phyloP scores from a whole-genome alignment of 1,140 invertebrate species.

The Mactra quadrangularis region DNA sequence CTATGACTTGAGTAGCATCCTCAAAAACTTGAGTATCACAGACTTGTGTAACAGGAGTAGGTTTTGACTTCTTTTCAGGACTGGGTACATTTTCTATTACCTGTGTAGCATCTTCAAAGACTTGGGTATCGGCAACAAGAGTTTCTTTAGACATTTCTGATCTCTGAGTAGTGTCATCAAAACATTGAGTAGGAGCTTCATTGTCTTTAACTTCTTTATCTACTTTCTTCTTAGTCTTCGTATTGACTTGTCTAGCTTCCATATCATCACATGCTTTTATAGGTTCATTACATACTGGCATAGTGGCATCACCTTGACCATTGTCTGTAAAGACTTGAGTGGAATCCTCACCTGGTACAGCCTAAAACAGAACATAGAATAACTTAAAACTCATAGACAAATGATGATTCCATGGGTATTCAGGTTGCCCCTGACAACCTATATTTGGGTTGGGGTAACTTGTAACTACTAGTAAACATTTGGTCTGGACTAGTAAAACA shows the following conservation, averaged over 20 bases:
- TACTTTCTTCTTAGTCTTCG: not conserved
- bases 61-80: no score
- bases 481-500: no score
- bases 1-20: constrained; percentile 22
- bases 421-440: no score
- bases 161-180: constrained; percentile 9
- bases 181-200: constrained; percentile 45
- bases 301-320: constrained; percentile 40
- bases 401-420: no score
- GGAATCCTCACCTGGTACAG: constrained; percentile 36
- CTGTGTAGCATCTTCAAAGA: constrained; percentile 13
- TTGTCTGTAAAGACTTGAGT: constrained; percentile 26
- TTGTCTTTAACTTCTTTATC: constrained; percentile 19
- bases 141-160: not conserved
- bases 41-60: no score
- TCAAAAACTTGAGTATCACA: no score
- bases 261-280: constrained; percentile 60
- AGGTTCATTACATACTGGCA: constrained; percentile 41
- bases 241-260: not conserved
- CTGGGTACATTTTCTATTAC: not conserved
- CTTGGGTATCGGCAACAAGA: constrained; percentile 25
- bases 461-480: no score
- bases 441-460: no score
- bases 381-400: no score
- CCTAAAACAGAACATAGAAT: constrained; percentile 51